Evolutionary conservation across 2,888 invertebrate genomes (phyloP).

Genomic region (Tipula helvola): DNA sequence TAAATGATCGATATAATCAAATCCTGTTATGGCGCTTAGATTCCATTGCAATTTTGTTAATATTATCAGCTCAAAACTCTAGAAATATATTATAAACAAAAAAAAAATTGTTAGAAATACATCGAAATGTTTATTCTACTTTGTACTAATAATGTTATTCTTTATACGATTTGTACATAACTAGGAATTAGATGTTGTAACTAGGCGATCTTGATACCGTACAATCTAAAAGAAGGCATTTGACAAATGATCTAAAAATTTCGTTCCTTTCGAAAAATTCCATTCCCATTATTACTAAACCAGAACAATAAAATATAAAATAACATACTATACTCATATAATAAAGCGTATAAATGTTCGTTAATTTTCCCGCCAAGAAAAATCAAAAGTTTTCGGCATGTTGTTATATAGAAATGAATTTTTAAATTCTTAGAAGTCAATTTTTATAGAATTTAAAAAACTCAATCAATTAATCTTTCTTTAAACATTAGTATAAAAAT

Average conservation of each 20-base stretch:
- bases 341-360: background rate
- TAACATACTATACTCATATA: background rate
- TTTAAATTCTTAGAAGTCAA: background rate
- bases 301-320: background rate
- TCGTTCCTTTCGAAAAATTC: background rate
- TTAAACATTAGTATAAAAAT: background rate
- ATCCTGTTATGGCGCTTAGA: slow-evolving; percentile 62
- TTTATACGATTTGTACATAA: too few relatives aligned
- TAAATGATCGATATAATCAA: slow-evolving; percentile 73
- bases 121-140: too few relatives aligned
- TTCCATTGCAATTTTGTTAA: slow-evolving; percentile 69
- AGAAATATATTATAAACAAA: slow-evolving; percentile 17
- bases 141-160: too few relatives aligned
- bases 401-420: background rate
- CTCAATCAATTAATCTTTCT: background rate
- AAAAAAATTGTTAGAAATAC: background rate
- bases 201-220: too few relatives aligned
- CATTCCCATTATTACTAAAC: background rate
- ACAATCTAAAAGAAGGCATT: too few relatives aligned
- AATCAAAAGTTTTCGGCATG: background rate
- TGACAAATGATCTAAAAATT: background rate
- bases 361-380: background rate
- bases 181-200: too few relatives aligned
- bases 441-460: background rate
- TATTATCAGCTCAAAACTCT: slow-evolving; percentile 72